Evolutionary conservation across 2,797 vertebrate species (phyloP).

Genomic region (Mallotus villosus): DNA sequence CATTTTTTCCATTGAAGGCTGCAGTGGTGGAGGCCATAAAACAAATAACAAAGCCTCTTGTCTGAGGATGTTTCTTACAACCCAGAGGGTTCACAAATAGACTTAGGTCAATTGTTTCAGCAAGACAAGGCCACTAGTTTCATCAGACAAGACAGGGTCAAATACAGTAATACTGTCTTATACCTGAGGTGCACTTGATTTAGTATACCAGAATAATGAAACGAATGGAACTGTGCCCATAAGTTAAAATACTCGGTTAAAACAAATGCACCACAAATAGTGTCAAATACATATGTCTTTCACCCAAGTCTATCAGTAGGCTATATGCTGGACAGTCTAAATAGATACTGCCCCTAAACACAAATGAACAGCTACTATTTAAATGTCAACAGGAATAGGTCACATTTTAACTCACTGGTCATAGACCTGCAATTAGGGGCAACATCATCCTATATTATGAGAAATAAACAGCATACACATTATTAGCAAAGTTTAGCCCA

Average conservation of each 20-base stretch:
- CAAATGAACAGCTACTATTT: neutral
- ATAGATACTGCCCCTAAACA: neutral
- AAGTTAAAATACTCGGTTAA: neutral
- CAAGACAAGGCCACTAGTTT: slow-evolving; percentile 10
- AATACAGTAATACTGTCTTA: neutral
- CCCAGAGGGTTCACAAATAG: slow-evolving; percentile 2
- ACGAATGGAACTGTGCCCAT: neutral
- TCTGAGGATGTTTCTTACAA: slow-evolving; percentile 7
- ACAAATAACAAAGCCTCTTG: neutral
- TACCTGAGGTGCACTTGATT: neutral
- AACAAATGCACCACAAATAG: neutral
- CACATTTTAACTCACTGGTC: neutral
- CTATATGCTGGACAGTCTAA: neutral
- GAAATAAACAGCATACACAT: slow-evolving; percentile 38
- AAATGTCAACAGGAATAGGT: neutral
- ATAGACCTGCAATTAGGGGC: slow-evolving; percentile 13
- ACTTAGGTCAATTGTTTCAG: neutral
- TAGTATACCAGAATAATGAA: neutral
- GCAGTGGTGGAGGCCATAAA: neutral
- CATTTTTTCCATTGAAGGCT: neutral
- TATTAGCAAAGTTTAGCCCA: slow-evolving; percentile 23
- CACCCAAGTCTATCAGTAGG: neutral
- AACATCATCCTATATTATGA: slow-evolving; percentile 12
- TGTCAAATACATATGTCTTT: neutral
- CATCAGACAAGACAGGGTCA: neutral